Evolutionary conservation across 2,113 vertebrate species (phyloP), one percentile per base, ranked within the genome.

Genomic region (Pseudorasbora parva): DNA sequence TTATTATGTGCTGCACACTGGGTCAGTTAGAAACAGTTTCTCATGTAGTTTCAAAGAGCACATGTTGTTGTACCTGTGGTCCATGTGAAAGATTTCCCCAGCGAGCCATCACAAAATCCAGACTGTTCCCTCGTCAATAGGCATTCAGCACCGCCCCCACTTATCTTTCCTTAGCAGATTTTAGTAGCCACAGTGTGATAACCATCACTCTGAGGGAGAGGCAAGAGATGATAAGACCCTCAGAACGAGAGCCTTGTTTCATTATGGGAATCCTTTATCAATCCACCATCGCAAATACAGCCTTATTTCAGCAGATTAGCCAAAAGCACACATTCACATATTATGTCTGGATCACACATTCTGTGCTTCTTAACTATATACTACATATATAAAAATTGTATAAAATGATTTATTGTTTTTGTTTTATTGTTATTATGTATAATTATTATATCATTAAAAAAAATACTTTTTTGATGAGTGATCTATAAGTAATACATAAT

Each of bases 161-260:
- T 94, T 93, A 93, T 93, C 93, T 93, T 91, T 89, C 83, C 90
- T 92, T 91, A 88, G 85, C 92, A 94, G 92, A 85, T 92, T 91
- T 92, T 86, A 87, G 84, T 85, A 78, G 85, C 72, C 43, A 57
- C 79, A 59, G 80, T 66, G 27, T 78, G 84, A 86, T 86, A 86
- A 69, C 72, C 80, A 86, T 86, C 74, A 37, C 75, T 82, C 74
- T 86, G 74, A 45, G 9, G 73, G 73, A 78, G 54, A 62, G 51
- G 33, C 54, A 62, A n/a, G 64, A 49, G 73, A 78, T 81, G 84
- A 82, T 86, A 86, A 86, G 74, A 86, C 73, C 57, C 84, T 57
- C n/a, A 81, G 25, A 82, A 86, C 49, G 51, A 86, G 64, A 33
- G 51, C 30, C n/a, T 74, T 43, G 59, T 78, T 86, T 82, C 69